Percentiles rank a stretch among this genome's conserved stretches.
Evolutionary conservation across 2,888 invertebrate genomes (phyloP).

Genomic region (Philaethria dido): DNA sequence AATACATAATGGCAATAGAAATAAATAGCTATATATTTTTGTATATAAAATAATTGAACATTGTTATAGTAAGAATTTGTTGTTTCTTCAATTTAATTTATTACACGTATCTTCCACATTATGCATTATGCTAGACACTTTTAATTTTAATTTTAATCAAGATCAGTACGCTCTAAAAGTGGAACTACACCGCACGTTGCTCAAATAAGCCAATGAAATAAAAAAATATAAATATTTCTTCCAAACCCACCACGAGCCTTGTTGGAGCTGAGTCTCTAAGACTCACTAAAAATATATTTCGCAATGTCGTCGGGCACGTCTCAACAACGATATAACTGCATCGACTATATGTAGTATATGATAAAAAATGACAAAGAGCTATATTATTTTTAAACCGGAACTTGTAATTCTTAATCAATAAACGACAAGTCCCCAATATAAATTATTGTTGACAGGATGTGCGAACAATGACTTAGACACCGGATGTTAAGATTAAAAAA

Average conservation of each 20-base stretch:
- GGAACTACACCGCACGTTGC: too few relatives aligned
- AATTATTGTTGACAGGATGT: conserved; percentile 72
- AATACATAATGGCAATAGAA: too few relatives aligned
- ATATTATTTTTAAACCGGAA: conserved; percentile 49
- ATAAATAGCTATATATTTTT: neutral
- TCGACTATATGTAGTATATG: neutral
- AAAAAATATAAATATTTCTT: too few relatives aligned
- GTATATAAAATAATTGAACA: neutral
- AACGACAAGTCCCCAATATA: conserved; percentile 68
- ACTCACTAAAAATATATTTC: too few relatives aligned
- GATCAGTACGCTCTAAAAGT: too few relatives aligned
- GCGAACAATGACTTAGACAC: conserved; percentile 61
- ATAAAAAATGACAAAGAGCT: neutral
- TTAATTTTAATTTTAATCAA: too few relatives aligned
- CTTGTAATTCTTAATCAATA: conserved; percentile 58
- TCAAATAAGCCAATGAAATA: too few relatives aligned
- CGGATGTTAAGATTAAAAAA: conserved; percentile 69
- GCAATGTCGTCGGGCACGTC: neutral
- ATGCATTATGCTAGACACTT: too few relatives aligned
- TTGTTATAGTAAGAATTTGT: neutral
- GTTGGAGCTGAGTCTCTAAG: too few relatives aligned
- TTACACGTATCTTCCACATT: too few relatives aligned
- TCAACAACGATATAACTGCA: neutral
- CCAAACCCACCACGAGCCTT: too few relatives aligned
- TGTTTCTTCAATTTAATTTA: neutral